These are phyloP conservation scores for Hephaestus fuliginosus DNA, from an alignment of 2,797 vertebrate genomes.

Conservation along the genomic window DNA sequence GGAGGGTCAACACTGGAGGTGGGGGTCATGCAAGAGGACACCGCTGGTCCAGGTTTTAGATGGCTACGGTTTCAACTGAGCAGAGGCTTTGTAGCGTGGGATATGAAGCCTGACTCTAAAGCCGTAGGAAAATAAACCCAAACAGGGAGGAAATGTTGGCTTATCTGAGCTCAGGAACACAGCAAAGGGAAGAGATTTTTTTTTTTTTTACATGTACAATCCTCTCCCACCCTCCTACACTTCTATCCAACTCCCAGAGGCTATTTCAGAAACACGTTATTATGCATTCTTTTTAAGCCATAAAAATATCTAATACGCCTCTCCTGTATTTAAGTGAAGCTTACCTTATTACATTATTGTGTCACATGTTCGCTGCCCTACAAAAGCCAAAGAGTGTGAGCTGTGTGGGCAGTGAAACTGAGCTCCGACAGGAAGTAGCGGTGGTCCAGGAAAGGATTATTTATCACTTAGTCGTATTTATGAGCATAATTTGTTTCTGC, in stretches of 20 bases:
- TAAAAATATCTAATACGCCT: constrained; percentile 71
- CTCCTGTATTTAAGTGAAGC: constrained; percentile 75
- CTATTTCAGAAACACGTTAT: constrained; percentile 63
- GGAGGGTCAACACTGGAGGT: constrained; percentile 65
- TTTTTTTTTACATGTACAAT: constrained; percentile 48
- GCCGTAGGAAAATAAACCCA: constrained; percentile 82
- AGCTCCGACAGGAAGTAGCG: constrained; percentile 61
- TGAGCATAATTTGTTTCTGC: constrained; percentile 67
- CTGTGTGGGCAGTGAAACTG: constrained; percentile 68
- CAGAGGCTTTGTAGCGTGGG: constrained; percentile 74
- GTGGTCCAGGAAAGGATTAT: constrained; percentile 71
- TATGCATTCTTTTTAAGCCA: constrained; percentile 72
- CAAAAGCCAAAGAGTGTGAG: constrained; percentile 67
- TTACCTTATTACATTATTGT: constrained; percentile 79
- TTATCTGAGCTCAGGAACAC: constrained; percentile 81
- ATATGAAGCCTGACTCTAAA: constrained; percentile 73
- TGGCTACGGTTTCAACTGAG: constrained; percentile 65
- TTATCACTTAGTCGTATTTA: constrained; percentile 71
- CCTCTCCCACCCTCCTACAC: constrained; percentile 74
- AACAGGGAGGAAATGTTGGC: constrained; percentile 82
- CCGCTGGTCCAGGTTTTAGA: constrained; percentile 67
- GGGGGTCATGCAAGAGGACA: constrained; percentile 72
- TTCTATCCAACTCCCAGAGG: constrained; percentile 70
- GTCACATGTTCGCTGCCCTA: constrained; percentile 68
- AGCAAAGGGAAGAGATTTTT: constrained; percentile 42